These are phyloP conservation scores for Rhamnusium bicolor DNA, from an alignment of 2,888 invertebrate species.

Conservation along the genomic window DNA sequence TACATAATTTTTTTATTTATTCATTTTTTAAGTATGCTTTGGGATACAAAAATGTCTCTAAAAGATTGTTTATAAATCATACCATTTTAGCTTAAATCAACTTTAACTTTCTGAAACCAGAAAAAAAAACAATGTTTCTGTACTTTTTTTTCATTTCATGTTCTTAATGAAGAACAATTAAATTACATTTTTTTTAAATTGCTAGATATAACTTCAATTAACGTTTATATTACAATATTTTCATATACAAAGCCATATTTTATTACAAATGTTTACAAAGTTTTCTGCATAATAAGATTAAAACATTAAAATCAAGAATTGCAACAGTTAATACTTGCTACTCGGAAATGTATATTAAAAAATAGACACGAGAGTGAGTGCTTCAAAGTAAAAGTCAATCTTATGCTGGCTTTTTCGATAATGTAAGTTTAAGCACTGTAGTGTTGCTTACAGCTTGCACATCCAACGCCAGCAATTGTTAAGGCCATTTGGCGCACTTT, in stretches of 20 bases:
- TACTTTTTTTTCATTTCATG: no score
- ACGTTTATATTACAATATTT: not conserved
- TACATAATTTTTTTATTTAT: not conserved
- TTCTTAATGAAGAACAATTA: no score
- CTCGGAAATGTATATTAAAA: not conserved
- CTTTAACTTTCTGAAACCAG: not conserved
- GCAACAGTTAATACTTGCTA: not conserved
- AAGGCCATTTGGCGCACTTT: conserved; percentile 63
- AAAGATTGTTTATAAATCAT: no score
- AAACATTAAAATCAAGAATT: not conserved
- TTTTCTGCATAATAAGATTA: no score
- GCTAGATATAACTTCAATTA: no score
- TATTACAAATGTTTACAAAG: not conserved
- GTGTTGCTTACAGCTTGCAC: conserved; percentile 69
- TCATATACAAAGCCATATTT: not conserved
- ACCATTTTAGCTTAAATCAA: not conserved
- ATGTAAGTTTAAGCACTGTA: conserved; percentile 64
- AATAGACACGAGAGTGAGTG: conserved; percentile 24
- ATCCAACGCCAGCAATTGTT: conserved; percentile 65
- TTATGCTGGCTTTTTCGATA: conserved; percentile 58
- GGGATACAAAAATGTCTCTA: no score
- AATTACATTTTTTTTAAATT: no score
- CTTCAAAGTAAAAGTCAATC: conserved; percentile 57
- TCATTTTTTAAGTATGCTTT: no score
- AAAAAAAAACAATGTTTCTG: no score